Percentiles rank a stretch among this genome's conserved stretches.
Conservation (phyloP, 1,140 invertebrate genomes). For the Drosophila asahinai region DNA sequence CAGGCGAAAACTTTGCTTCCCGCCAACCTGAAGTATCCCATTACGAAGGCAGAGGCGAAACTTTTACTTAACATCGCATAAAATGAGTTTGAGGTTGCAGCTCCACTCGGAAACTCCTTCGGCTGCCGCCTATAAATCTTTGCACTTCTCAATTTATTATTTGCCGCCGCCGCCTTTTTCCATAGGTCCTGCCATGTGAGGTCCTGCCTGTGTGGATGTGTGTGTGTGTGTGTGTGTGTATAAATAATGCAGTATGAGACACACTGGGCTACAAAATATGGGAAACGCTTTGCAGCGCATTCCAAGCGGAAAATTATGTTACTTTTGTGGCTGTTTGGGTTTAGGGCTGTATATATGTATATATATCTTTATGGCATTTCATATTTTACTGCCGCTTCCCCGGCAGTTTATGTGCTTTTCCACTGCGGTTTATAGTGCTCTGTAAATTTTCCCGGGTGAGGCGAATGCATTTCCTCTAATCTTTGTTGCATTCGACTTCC, state of each 20-base stretch:
- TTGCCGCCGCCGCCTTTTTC: background rate
- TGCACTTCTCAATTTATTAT: conserved; percentile 36
- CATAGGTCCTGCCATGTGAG: conserved; percentile 2
- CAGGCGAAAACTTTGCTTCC: conserved; percentile 11
- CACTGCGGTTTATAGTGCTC: conserved; percentile 35
- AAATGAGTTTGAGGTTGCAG: conserved; percentile 28
- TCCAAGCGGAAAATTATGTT: conserved; percentile 74
- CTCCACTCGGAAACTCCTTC: conserved; percentile 44
- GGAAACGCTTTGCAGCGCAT: conserved; percentile 56
- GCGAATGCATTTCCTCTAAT: conserved; percentile 27
- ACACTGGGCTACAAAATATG: conserved; percentile 45
- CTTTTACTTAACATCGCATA: conserved; percentile 38
- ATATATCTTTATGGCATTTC: conserved; percentile 68
- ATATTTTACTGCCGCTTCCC: conserved; percentile 54
- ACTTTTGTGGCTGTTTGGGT: conserved; percentile 56
- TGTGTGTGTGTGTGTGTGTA: conserved; percentile 14
- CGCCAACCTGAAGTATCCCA: conserved; percentile 19
- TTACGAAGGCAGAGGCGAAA: conserved; percentile 10
- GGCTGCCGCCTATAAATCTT: conserved; percentile 41
- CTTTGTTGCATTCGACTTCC: conserved; percentile 40
- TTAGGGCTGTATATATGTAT: conserved; percentile 3
- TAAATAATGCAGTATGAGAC: conserved; percentile 37
- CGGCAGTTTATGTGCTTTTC: conserved; percentile 19
- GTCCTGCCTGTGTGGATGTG: background rate
- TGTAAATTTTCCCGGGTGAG: conserved; percentile 28